phyloP scores from a whole-genome alignment of 2,113 vertebrate genomes.

The Suricata suricatta region DNA sequence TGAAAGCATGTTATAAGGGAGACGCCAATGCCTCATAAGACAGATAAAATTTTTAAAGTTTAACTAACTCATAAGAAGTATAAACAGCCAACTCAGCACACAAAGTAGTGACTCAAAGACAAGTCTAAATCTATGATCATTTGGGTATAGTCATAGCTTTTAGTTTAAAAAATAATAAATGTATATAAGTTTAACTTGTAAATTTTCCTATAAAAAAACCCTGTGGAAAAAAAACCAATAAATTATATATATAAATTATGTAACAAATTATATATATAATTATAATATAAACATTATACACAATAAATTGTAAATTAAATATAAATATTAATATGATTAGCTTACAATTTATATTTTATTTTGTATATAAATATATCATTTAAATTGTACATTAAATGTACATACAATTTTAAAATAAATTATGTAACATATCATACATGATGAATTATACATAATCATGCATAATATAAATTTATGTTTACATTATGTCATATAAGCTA shows the following conservation, averaged over 20 bases:
- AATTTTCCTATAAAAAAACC: constrained; percentile 28
- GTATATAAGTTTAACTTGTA: background rate
- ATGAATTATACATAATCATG: background rate
- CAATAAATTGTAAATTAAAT: background rate
- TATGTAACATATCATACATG: too few relatives aligned
- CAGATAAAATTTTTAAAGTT: background rate
- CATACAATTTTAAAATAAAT: background rate
- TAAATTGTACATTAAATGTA: background rate
- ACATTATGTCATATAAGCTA: background rate
- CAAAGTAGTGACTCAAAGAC: constrained; percentile 10
- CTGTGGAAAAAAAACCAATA: background rate
- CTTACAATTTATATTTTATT: background rate
- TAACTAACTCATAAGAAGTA: constrained; percentile 36
- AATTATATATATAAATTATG: background rate
- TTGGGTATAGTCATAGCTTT: background rate
- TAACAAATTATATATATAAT: background rate
- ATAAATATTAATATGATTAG: background rate
- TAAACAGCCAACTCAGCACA: background rate
- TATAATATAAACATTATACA: background rate
- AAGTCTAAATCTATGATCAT: background rate
- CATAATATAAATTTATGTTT: background rate
- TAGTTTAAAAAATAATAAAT: background rate
- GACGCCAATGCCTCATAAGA: background rate
- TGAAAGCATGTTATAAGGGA: background rate
- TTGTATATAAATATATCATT: background rate